Conservation (phyloP, 2,888 invertebrate genomes). For the Harpalus rubripes region DNA sequence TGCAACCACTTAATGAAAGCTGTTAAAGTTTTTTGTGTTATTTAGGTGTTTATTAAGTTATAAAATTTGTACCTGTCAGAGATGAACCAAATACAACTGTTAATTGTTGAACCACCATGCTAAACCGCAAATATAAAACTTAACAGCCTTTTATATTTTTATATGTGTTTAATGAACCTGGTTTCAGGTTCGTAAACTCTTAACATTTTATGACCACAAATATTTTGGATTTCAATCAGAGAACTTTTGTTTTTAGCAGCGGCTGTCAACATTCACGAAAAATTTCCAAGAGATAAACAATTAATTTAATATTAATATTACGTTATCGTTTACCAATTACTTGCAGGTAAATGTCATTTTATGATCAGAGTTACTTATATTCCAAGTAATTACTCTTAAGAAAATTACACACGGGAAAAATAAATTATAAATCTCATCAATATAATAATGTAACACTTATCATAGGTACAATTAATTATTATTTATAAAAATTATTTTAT, state of each 20-base stretch:
- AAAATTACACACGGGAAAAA: too few species aligned
- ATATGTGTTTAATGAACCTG: slow-evolving; percentile 63
- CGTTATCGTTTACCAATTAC: too few species aligned
- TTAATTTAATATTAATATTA: too few species aligned
- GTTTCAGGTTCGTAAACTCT: slow-evolving; percentile 42
- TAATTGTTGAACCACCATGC: slow-evolving; percentile 42
- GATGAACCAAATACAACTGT: slow-evolving; percentile 34
- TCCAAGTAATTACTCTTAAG: too few species aligned
- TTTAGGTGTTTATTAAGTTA: slow-evolving; percentile 62
- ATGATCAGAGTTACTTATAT: too few species aligned
- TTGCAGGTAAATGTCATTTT: too few species aligned
- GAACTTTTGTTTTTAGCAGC: neutral
- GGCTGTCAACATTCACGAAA: slow-evolving; percentile 3
- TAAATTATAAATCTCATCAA: too few species aligned
- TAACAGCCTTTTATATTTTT: slow-evolving; percentile 60
- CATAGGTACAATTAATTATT: too few species aligned
- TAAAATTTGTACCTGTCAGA: slow-evolving; percentile 54
- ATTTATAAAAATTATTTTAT: too few species aligned
- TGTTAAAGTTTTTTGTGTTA: slow-evolving; percentile 39
- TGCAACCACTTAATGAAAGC: neutral
- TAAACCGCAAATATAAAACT: slow-evolving; percentile 59
- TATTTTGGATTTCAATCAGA: slow-evolving; percentile 57
- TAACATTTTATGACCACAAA: slow-evolving; percentile 55
- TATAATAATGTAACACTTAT: too few species aligned
- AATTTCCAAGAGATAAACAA: too few species aligned